Evolutionary conservation across 2,797 vertebrate species (phyloP).

Genomic region (Hoplostethus mediterraneus): DNA sequence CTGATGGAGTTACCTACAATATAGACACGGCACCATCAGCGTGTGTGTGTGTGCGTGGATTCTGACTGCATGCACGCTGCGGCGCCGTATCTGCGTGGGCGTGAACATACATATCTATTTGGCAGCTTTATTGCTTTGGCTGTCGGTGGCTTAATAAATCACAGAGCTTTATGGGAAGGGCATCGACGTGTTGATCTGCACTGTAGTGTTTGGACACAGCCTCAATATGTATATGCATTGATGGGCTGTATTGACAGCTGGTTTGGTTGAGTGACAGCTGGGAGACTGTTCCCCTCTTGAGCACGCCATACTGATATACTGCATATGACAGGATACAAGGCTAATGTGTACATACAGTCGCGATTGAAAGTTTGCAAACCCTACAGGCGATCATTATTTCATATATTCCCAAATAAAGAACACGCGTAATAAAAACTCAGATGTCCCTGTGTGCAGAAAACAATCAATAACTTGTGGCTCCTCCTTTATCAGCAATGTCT

Average conservation of each 20-base stretch:
- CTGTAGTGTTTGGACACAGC: slow-evolving; percentile 64
- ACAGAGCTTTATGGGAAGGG: slow-evolving; percentile 60
- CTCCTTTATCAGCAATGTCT: too few relatives aligned
- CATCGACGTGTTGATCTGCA: slow-evolving; percentile 60
- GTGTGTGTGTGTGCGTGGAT: slow-evolving; percentile 18
- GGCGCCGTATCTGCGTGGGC: slow-evolving; percentile 29
- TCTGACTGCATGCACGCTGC: too few relatives aligned
- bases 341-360: too few relatives aligned
- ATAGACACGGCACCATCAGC: slow-evolving; percentile 51
- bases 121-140: slow-evolving; percentile 74
- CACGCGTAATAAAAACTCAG: too few relatives aligned
- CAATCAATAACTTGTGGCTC: too few relatives aligned
- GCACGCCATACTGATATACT: neutral
- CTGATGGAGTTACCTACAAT: slow-evolving; percentile 83
- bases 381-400: too few relatives aligned
- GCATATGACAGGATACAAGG: neutral
- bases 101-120: slow-evolving; percentile 67
- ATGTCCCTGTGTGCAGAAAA: too few relatives aligned
- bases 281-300: slow-evolving; percentile 12
- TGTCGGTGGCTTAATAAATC: slow-evolving; percentile 66
- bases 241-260: slow-evolving; percentile 60
- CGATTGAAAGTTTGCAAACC: too few relatives aligned
- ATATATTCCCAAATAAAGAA: too few relatives aligned
- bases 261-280: slow-evolving; percentile 60
- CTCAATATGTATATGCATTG: slow-evolving; percentile 49